These are phyloP conservation scores for Carcinoscorpius rotundicauda DNA, from an alignment of 1,140 invertebrate species.

Conservation along the genomic window DNA sequence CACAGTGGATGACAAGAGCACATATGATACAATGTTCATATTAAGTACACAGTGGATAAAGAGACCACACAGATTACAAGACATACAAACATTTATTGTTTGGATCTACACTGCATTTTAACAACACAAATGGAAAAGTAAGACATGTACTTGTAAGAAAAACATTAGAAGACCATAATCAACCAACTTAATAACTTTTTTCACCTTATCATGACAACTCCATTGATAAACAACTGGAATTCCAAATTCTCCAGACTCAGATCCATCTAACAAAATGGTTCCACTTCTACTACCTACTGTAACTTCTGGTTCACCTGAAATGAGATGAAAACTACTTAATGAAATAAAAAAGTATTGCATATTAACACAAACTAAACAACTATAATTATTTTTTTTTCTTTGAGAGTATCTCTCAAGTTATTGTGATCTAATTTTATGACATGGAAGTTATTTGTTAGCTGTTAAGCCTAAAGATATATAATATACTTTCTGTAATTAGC, in stretches of 20 bases:
- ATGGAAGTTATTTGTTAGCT: no score
- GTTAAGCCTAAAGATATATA: no score
- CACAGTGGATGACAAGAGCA: no score
- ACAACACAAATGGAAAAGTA: neutral
- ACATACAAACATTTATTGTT: no score
- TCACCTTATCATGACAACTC: constrained; percentile 21
- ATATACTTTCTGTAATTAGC: no score
- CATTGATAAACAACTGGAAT: constrained; percentile 20
- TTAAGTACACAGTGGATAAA: no score
- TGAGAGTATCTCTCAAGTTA: no score
- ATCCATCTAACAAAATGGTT: constrained; percentile 10
- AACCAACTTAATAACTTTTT: neutral
- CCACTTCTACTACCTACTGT: constrained; percentile 14
- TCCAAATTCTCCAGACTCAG: constrained; percentile 6
- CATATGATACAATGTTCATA: no score
- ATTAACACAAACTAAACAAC: neutral
- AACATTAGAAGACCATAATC: neutral
- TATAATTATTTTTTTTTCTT: neutral
- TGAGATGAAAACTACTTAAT: neutral
- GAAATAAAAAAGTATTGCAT: neutral
- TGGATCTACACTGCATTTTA: neutral
- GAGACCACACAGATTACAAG: no score
- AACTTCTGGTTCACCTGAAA: constrained; percentile 9
- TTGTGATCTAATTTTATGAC: no score
- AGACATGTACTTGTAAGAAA: constrained; percentile 15